Evolutionary conservation across 2,113 vertebrate genomes (phyloP).

Genomic region (Peromyscus maniculatus): DNA sequence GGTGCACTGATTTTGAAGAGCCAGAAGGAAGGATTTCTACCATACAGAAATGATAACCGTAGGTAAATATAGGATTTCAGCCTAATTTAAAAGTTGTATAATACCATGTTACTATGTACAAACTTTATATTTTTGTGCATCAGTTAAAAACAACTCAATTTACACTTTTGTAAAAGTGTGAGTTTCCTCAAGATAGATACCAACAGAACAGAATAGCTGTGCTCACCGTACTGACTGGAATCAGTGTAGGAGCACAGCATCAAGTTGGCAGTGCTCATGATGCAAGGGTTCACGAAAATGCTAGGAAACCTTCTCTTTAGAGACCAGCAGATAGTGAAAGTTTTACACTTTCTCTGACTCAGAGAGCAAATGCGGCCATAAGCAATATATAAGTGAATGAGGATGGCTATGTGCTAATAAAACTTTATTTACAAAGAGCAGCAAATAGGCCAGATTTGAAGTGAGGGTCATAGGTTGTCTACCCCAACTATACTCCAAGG

Average conservation of each 20-base stretch:
- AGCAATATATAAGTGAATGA: neutral
- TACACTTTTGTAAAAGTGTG: neutral
- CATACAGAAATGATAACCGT: too few relatives aligned
- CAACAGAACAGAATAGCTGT: neutral
- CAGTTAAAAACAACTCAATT: neutral
- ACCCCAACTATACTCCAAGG: neutral
- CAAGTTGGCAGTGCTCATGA: neutral
- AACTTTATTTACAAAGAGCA: conserved; percentile 16
- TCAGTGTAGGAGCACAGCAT: neutral
- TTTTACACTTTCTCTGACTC: neutral
- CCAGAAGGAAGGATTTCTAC: neutral
- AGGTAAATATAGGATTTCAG: neutral
- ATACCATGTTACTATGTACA: neutral
- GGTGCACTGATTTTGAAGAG: too few relatives aligned
- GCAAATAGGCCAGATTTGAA: neutral
- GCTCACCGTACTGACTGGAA: neutral
- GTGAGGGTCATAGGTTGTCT: neutral
- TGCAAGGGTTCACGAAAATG: neutral
- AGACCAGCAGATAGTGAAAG: neutral
- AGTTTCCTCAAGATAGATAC: neutral
- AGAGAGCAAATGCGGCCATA: neutral
- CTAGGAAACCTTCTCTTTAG: neutral
- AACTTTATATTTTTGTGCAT: neutral
- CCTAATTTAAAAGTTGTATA: neutral
- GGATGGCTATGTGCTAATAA: neutral